Base-by-base conservation (phyloP, 64 coral and sea anemone species). In the Pocillopora damicornis region DNA sequence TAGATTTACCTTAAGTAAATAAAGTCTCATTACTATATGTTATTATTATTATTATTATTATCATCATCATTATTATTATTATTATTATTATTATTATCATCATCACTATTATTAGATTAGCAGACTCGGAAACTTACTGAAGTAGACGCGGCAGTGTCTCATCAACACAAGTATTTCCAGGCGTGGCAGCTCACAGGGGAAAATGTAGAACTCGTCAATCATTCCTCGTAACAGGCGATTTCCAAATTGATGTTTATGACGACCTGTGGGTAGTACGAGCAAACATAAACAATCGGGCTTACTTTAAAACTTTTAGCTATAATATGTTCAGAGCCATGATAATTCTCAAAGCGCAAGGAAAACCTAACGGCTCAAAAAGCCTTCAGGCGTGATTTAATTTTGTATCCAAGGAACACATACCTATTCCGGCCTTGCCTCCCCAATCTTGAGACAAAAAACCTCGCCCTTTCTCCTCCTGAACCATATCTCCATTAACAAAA, bases 191-290 rank as follows among this genome's bases (percentile, higher is more conserved):
- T 99, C 97, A 62, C 92, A 91, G 0, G 97, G 97, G 37, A 99
- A 99, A 11, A 99, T 99, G 3, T 89, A 99, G 37, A 99, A 99
- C 88, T 99, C 97, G 23, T 99, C 97, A 12, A 99, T 94, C 97
- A 99, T 99, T 20, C 97, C 97, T 79, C 97, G 79, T 15, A 99
- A 26, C 0, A 99, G 74, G 20, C 97, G 83, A 59, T 79, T 94
- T 35, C 97, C 97, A 95, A 95, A 99, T 60, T 65, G 66, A 63
- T 99, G 97, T 17, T 90, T 88, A 72, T 99, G 97, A 73, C 95
- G 94, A 20, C 95, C 95, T 97, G 75, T 15, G 58, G 59, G 84
- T 61, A 37, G 7, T 8, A 88, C 20, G 12, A 18, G 1, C 16
- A 18, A 45, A 57, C 9, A 15, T 15, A 8, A 15, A 69, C 9